Evolutionary conservation across 2,888 invertebrate species (phyloP).

Genomic region (Drosophila merina): DNA sequence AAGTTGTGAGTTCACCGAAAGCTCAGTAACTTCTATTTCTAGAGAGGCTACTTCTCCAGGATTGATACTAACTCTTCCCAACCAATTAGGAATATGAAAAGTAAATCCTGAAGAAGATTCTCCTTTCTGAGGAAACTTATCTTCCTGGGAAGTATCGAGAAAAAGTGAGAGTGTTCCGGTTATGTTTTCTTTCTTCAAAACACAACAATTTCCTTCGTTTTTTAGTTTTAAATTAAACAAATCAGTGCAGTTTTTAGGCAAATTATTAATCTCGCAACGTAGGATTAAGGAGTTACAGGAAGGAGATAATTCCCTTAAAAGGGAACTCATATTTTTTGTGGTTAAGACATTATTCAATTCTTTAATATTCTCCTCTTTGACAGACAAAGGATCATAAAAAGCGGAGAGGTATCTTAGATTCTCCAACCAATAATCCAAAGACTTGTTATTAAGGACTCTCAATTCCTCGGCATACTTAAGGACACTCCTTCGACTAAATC

Average conservation of each 20-base stretch:
- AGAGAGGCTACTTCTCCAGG: slow-evolving; percentile 56
- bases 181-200: slow-evolving; percentile 24
- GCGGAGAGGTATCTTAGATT: slow-evolving; percentile 63
- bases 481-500: slow-evolving; percentile 68
- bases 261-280: slow-evolving; percentile 61
- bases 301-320: slow-evolving; percentile 63
- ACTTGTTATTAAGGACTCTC: slow-evolving; percentile 16
- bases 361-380: slow-evolving; percentile 25
- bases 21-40: slow-evolving; percentile 46
- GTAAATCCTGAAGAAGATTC: slow-evolving; percentile 51
- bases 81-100: slow-evolving; percentile 65
- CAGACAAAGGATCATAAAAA: slow-evolving; percentile 49
- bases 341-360: slow-evolving; percentile 20
- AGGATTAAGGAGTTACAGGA: slow-evolving; percentile 68
- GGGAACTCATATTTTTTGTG: not conserved
- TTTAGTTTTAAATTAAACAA: slow-evolving; percentile 57
- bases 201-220: slow-evolving; percentile 71
- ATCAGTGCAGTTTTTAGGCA: slow-evolving; percentile 52
- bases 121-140: slow-evolving; percentile 58
- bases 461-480: slow-evolving; percentile 52
- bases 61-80: slow-evolving; percentile 56
- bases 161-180: slow-evolving; percentile 57
- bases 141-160: slow-evolving; percentile 67
- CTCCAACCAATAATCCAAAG: slow-evolving; percentile 47
- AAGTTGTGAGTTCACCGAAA: slow-evolving; percentile 53